Evolutionary conservation across 2,113 vertebrate species (phyloP), one percentile per base, ranked within the genome.

Genomic region (Odocoileus hemionus): DNA sequence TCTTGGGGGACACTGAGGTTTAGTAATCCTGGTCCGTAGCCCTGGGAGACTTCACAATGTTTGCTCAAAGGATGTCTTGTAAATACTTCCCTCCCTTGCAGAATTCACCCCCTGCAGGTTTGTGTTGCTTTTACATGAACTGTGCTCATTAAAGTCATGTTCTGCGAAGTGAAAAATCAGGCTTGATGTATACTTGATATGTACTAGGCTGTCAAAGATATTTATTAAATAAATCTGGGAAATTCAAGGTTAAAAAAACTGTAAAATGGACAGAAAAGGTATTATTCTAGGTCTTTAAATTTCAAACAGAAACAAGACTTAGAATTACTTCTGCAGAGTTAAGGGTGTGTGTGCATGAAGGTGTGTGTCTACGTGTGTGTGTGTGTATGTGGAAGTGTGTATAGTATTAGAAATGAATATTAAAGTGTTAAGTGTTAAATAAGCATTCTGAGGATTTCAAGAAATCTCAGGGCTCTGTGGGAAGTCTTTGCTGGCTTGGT

Each of bases 141-240:
- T 5, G 15, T 45, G 55, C 57, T 97, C 23, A n/a, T 21, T 70
- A 88, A 85, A 36, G 26, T 60, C 21, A 3, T 17, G 17, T 86
- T 92, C 84, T 94, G 84, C 57, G 10, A 79, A 52, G 15, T 89
- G 33, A 94, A 97, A 80, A 80, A 76, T 70, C 79, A 78, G 52
- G 11, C 39, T 91, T 80, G 16, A 67, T 43, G 2, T 82, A 9
- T 21, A 33, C 30, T 76, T 64, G 50, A 36, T n/a, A 80, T 39
- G 36, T 30, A 15, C 21, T 55, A n/a, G 26, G 45, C 30, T 88
- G 30, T 70, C 52, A 85, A 70, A 90, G 47, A 28, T 74, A 36
- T 58, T 67, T 67, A 30, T 21, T 92, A 86, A 94, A 89, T 67
- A 64, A 84, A 55, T 47, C 23, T 92, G 43, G 45, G 74, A 90